A percentile compares a stretch with the other conserved stretches of the same genome.
phyloP scores from a whole-genome alignment of 2,888 invertebrate species.

The Cyclophora albipunctata region DNA sequence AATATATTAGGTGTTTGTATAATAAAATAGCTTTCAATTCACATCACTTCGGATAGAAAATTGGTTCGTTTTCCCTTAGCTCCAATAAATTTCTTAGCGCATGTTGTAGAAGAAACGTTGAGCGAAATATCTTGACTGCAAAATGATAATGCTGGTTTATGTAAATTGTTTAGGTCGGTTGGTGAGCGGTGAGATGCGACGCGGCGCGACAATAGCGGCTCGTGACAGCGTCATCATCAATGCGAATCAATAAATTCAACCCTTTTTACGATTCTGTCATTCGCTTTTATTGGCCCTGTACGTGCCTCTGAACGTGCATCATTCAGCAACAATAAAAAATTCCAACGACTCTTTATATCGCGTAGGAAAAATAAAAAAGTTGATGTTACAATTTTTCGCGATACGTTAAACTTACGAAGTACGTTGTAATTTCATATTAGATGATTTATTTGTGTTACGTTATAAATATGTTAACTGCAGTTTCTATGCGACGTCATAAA shows the following conservation, averaged over 20 bases:
- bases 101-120: conserved; percentile 35
- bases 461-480: conserved; percentile 10
- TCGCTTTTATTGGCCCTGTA: conserved; percentile 62
- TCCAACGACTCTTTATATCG: conserved; percentile 52
- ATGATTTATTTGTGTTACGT: conserved; percentile 7
- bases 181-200: conserved; percentile 1
- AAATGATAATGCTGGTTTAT: conserved; percentile 56
- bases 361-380: conserved; percentile 45
- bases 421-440: conserved; percentile 1
- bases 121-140: conserved; percentile 40
- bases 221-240: conserved; percentile 43
- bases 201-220: neutral
- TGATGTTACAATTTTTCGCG: conserved; percentile 35
- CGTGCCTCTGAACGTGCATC: conserved; percentile 61
- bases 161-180: conserved; percentile 45
- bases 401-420: conserved; percentile 6
- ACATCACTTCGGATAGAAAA: conserved; percentile 39
- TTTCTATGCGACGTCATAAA: conserved; percentile 6
- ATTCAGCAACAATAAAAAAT: conserved; percentile 60
- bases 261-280: conserved; percentile 69
- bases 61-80: conserved; percentile 35
- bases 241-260: conserved; percentile 71
- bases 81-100: conserved; percentile 40
- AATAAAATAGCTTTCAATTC: conserved; percentile 35
- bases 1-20: conserved; percentile 11